Evolutionary conservation across 2,113 vertebrate species (phyloP).

Genomic region (Rynchops niger): DNA sequence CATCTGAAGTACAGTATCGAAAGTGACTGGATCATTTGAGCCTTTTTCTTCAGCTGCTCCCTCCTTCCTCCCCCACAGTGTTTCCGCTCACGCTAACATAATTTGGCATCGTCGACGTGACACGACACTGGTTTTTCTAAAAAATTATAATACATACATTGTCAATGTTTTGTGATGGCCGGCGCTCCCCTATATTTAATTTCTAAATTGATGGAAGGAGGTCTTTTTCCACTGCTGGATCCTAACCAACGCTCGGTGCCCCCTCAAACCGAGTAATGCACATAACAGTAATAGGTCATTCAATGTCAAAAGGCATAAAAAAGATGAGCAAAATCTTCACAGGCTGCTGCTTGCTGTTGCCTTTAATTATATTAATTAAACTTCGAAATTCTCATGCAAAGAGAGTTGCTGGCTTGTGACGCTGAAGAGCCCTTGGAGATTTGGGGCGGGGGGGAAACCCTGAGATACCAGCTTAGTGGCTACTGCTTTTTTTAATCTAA

Average conservation of each 20-base stretch:
- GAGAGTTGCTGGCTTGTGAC: slow-evolving; percentile 83
- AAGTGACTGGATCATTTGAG: slow-evolving; percentile 99
- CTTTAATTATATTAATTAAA: slow-evolving; percentile 99
- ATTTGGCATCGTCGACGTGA: slow-evolving; percentile 87
- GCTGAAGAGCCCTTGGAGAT: slow-evolving; percentile 81
- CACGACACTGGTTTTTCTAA: slow-evolving; percentile 81
- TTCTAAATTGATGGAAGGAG: slow-evolving; percentile 84
- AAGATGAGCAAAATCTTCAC: slow-evolving; percentile 92
- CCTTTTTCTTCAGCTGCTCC: slow-evolving; percentile 93
- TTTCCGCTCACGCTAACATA: slow-evolving; percentile 86
- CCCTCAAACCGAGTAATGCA: slow-evolving; percentile 69
- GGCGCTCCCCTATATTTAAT: slow-evolving; percentile 69
- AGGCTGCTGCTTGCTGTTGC: slow-evolving; percentile 95
- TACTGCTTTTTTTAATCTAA: slow-evolving; percentile 71
- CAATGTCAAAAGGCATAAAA: slow-evolving; percentile 93
- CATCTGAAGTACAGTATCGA: slow-evolving; percentile 94
- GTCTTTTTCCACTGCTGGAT: slow-evolving; percentile 69
- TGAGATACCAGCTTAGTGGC: slow-evolving; percentile 76
- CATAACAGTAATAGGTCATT: slow-evolving; percentile 88
- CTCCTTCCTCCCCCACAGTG: slow-evolving; percentile 85
- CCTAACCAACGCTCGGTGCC: slow-evolving; percentile 50
- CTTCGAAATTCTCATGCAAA: slow-evolving; percentile 86
- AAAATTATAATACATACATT: slow-evolving; percentile 80
- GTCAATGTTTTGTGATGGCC: slow-evolving; percentile 67
- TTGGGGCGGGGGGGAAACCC: slow-evolving; percentile 52